phyloP scores from a whole-genome alignment of 2,113 vertebrate genomes.

The Paradisaea rubra region DNA sequence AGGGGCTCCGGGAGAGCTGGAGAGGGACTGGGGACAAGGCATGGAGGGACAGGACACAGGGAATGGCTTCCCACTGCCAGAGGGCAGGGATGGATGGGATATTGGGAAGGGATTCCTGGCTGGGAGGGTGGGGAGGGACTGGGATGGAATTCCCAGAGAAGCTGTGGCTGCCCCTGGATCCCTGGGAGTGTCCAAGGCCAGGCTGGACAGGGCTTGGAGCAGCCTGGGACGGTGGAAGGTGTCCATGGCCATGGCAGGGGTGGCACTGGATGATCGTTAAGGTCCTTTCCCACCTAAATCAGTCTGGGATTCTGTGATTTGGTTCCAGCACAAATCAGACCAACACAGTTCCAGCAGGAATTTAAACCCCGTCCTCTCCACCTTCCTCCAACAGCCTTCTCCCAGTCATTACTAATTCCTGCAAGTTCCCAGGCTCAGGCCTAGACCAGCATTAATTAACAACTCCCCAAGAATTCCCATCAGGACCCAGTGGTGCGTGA shows the following conservation, averaged over 20 bases:
- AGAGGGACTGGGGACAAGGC: background rate
- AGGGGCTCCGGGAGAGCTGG: background rate
- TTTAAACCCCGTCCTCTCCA: background rate
- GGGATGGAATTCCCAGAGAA: fast-evolving
- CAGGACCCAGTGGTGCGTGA: fast-evolving
- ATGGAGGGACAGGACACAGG: background rate
- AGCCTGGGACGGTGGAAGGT: fast-evolving
- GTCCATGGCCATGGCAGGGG: background rate
- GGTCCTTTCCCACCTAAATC: background rate
- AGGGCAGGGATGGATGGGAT: background rate
- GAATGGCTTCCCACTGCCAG: background rate
- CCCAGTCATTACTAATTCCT: background rate
- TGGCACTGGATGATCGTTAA: too few species aligned
- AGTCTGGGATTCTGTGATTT: background rate
- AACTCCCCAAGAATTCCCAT: background rate
- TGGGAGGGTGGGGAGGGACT: fast-evolving
- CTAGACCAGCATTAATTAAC: background rate
- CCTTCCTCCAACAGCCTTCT: background rate
- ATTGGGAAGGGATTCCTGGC: background rate
- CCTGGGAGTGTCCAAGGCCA: fast-evolving
- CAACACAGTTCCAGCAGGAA: background rate
- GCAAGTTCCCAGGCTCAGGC: background rate
- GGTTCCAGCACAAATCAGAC: background rate
- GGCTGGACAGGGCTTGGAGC: background rate
- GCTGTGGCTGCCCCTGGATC: background rate